Evolutionary conservation across 2,888 invertebrate genomes (phyloP), one percentile per base, ranked within the genome.

Genomic region (Polymixis lichenea): DNA sequence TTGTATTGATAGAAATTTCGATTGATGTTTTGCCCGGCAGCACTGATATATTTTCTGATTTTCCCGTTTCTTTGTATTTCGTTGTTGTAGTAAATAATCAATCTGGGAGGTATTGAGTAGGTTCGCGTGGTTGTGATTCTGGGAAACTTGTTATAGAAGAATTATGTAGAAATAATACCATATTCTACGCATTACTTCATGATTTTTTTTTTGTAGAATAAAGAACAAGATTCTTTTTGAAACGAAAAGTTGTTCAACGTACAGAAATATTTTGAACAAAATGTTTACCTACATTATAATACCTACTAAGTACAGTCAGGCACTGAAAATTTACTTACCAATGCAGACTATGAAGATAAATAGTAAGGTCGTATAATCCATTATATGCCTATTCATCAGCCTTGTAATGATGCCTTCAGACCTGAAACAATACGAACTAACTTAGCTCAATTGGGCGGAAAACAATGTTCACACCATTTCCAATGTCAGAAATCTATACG

Each of bases 301-400:
- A 28, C 1, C 15, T 22, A 15, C 8, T 28, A 28, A 3, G 7
- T 28, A 56, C 25, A 25, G 25, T 56, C 56, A 56, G 46, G 0
- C 38, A 68, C 15, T 22, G 25, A n/a, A 53, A 51, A 64, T 43
- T 32, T 49, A 89, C 93, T 90, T 86, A 95, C 95, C 94, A 85
- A 95, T 90, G 80, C 92, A 94, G 60, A 91, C 78, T 60, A 92
- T 90, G 28, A 95, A 87, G 72, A 95, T 89, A 66, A 94, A 88
- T 19, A 94, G 79, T 70, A 91, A 93, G 82, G 90, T 91, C 9
- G 90, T 89, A 71, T 90, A 90, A 32, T 91, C 91, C 83, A 91
- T 86, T 71, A 90, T 85, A 66, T 79, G 84, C 56, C 83, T 89
- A 69, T 90, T 85, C 90, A 91, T 91, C 82, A 80, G 74, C 72